Percentiles rank a stretch among this genome's conserved stretches.
Evolutionary conservation across 2,888 invertebrate species (phyloP).

Genomic region (Parelbella ahira): DNA sequence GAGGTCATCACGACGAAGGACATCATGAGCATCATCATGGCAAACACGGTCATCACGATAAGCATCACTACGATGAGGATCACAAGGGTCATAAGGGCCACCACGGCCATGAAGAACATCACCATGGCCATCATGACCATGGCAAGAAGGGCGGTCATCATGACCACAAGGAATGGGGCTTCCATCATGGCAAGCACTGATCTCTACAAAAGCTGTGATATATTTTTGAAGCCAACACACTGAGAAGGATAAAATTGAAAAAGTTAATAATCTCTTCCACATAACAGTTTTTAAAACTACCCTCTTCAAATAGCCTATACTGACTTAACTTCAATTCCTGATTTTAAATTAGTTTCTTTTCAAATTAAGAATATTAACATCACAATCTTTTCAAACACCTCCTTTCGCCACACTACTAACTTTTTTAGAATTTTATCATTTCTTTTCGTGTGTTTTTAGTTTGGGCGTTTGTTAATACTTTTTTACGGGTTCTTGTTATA

Average conservation of each 20-base stretch:
- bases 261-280: neutral
- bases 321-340: too few species aligned
- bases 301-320: too few species aligned
- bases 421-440: neutral
- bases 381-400: neutral
- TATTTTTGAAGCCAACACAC: slow-evolving; percentile 6
- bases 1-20: slow-evolving; percentile 65
- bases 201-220: slow-evolving; percentile 59
- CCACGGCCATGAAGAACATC: slow-evolving; percentile 72
- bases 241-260: slow-evolving; percentile 4
- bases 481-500: slow-evolving; percentile 36
- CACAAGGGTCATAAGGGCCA: slow-evolving; percentile 75
- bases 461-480: slow-evolving; percentile 29
- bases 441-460: slow-evolving; percentile 8
- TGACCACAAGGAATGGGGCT: slow-evolving; percentile 70
- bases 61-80: slow-evolving; percentile 67
- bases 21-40: slow-evolving; percentile 73
- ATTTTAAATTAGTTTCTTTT: too few species aligned
- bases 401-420: neutral
- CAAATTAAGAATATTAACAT: too few species aligned
- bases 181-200: slow-evolving; percentile 73
- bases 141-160: slow-evolving; percentile 73
- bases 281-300: neutral
- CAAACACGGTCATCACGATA: slow-evolving; percentile 69
- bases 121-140: slow-evolving; percentile 71